Base-by-base conservation (phyloP, 2,797 vertebrate species). In the Heliangelus exortis region DNA sequence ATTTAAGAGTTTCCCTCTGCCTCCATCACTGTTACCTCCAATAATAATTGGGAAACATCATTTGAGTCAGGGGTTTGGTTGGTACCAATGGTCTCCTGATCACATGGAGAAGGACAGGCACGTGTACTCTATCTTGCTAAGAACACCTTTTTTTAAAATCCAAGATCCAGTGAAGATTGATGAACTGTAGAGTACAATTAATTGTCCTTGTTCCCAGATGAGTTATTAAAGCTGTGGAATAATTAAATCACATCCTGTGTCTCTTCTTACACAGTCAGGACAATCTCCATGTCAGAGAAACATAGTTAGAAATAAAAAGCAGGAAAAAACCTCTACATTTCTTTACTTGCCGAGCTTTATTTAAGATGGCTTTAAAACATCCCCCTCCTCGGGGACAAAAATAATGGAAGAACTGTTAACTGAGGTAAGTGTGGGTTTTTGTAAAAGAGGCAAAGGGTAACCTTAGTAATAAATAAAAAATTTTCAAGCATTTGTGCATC, bases 131-230 rank as follows among this genome's bases (percentile, higher is more conserved):
- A 21, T 31, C 59, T 82, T 58, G 34, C 51, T 47, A 47, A 84
- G 54, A 95, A 75, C 29, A 54, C 3, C 2, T 57, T 75, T 54
- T 48, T 33, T 73, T 41, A 7, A 19, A 92, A 92, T 54, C 9
- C 76, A 86, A 22, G 39, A 90, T 74, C 36, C 20, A 71, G 59
- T 79, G 54, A 92, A 91, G 83, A 95, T 15, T 87, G 88, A 92
- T 91, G 85, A 95, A 93, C 71, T 73, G 67, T 67, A 73, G 66
- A 63, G 48, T 26, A 92, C n/a, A 88, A 77, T 82, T 92, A 94
- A 94, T 62, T 93, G 92, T 62, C 93, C 84, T 26, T 79, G 77
- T 57, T 94, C 63, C 63, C 69, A 82, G 41, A 43, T 54, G 67
- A 95, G 84, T 74, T 88, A 91, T 81, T 81, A 78, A 88, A 89